Evolutionary conservation across 2,113 vertebrate genomes (phyloP).

Genomic region (human): GRCh38 chr14:52659501-52660000

Average conservation of each 20-base stretch:
- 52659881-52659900: too few relatives aligned
- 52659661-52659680: background rate
- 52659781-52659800: background rate
- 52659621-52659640: background rate
- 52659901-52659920: too few relatives aligned
- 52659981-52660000: too few relatives aligned
- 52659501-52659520: background rate
- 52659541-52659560: background rate
- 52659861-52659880: too few relatives aligned
- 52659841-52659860: too few relatives aligned
- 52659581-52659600: constrained; percentile 21
- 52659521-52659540: background rate
- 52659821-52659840: too few relatives aligned
- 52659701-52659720: background rate
- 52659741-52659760: background rate
- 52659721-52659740: background rate
- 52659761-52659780: background rate
- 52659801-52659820: too few relatives aligned
- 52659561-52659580: background rate
- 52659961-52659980: too few relatives aligned
- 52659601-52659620: constrained; percentile 3
- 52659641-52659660: background rate
- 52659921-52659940: too few relatives aligned
- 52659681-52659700: background rate
- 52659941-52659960: too few relatives aligned